Percentiles rank a stretch among this genome's conserved stretches.
phyloP scores from a whole-genome alignment of 2,797 vertebrate species.

The Falco rusticolus region DNA sequence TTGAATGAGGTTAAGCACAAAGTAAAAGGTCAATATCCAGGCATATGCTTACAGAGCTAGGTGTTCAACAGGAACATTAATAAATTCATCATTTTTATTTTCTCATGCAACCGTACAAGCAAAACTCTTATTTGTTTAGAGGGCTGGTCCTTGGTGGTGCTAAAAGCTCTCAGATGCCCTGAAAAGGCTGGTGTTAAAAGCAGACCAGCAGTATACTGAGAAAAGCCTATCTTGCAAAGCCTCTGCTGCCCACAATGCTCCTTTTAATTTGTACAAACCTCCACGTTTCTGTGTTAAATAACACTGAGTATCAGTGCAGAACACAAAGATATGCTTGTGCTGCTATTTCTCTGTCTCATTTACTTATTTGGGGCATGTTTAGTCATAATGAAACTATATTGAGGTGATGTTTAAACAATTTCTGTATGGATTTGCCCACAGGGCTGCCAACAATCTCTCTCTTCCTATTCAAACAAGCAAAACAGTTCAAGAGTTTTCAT shows the following conservation, averaged over 20 bases:
- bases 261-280: not conserved
- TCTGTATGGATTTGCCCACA: constrained; percentile 17
- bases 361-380: not conserved
- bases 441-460: not conserved
- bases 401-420: constrained; percentile 36
- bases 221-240: not conserved
- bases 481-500: not conserved
- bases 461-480: not conserved
- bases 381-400: constrained; percentile 50
- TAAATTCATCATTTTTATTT: not conserved
- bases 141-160: not conserved
- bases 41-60: not conserved
- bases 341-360: constrained; percentile 11
- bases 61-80: not conserved
- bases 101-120: not conserved
- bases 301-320: not conserved
- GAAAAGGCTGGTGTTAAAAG: not conserved
- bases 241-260: not conserved
- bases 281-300: not conserved
- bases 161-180: not conserved
- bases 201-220: not conserved
- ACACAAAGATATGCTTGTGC: not conserved
- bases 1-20: not conserved
- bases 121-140: not conserved
- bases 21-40: not conserved